Percentiles rank a stretch among this genome's conserved stretches.
phyloP scores from a whole-genome alignment of 2,888 invertebrate genomes.

The Ectropis crepuscularia region DNA sequence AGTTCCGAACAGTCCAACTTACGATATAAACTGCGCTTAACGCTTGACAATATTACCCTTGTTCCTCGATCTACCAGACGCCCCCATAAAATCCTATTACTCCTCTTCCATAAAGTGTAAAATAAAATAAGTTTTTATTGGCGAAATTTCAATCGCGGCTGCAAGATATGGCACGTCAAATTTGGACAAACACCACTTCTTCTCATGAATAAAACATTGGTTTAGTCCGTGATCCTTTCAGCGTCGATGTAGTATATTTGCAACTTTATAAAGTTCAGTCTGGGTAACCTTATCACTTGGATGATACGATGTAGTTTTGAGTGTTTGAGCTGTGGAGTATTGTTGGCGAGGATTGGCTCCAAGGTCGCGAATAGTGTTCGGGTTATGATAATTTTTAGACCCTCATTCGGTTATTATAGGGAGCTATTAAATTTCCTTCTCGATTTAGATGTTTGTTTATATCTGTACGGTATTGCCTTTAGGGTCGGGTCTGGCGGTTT shows the following conservation, averaged over 20 bases:
- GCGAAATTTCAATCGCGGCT: slow-evolving; percentile 61
- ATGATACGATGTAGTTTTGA: slow-evolving; percentile 9
- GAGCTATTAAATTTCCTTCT: slow-evolving; percentile 59
- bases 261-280: slow-evolving; percentile 1
- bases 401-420: slow-evolving; percentile 63
- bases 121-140: slow-evolving; percentile 52
- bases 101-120: slow-evolving; percentile 40
- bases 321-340: background rate
- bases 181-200: slow-evolving; percentile 76
- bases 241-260: slow-evolving; percentile 50
- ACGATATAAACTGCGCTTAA: slow-evolving; percentile 20
- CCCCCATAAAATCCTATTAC: slow-evolving; percentile 40
- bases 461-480: slow-evolving; percentile 43
- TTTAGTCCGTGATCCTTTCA: slow-evolving; percentile 55
- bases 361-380: slow-evolving; percentile 59
- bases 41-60: slow-evolving; percentile 25
- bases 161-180: slow-evolving; percentile 71
- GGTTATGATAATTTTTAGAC: slow-evolving; percentile 66
- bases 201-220: slow-evolving; percentile 72
- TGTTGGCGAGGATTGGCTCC: slow-evolving; percentile 47
- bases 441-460: slow-evolving; percentile 57
- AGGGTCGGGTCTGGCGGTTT: slow-evolving; percentile 23
- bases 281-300: background rate
- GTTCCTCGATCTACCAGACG: slow-evolving; percentile 23
- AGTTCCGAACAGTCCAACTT: slow-evolving; percentile 19